A percentile compares a stretch with the other conserved stretches of the same genome.
Evolutionary conservation across 2,888 invertebrate genomes (phyloP).

Genomic region (Ormyrus rosae): DNA sequence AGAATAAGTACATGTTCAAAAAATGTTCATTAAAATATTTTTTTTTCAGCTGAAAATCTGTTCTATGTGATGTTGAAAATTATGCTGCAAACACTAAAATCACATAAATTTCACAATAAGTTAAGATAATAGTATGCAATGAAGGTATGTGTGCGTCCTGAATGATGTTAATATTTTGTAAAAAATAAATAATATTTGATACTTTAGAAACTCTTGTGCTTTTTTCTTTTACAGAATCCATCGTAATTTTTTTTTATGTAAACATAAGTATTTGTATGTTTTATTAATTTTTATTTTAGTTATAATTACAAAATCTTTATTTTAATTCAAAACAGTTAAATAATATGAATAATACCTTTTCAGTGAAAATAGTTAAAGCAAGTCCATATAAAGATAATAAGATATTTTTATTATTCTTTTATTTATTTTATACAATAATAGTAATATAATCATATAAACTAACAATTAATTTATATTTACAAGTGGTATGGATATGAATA

Average conservation of each 20-base stretch:
- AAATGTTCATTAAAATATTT: not conserved
- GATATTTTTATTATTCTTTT: slow-evolving; percentile 39
- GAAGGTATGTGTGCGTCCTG: slow-evolving; percentile 50
- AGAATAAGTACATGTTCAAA: too few relatives aligned
- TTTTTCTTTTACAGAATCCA: not conserved
- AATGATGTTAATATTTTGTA: slow-evolving; percentile 49
- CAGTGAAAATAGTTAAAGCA: slow-evolving; percentile 3
- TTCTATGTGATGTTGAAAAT: slow-evolving; percentile 10
- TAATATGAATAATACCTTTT: not conserved
- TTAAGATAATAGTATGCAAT: slow-evolving; percentile 22
- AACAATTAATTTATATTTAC: slow-evolving; percentile 41
- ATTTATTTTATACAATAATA: slow-evolving; percentile 41
- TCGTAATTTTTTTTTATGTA: not conserved
- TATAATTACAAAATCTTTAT: slow-evolving; percentile 1
- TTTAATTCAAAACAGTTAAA: slow-evolving; percentile 14
- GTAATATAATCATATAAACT: slow-evolving; percentile 33
- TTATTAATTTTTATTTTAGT: not conserved
- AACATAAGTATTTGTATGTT: not conserved
- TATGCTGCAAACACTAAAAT: slow-evolving; percentile 13
- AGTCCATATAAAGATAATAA: slow-evolving; percentile 17
- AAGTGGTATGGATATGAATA: slow-evolving; percentile 30
- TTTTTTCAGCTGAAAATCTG: slow-evolving; percentile 36
- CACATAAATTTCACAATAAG: slow-evolving; percentile 3
- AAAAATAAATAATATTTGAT: slow-evolving; percentile 51
- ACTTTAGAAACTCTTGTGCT: slow-evolving; percentile 21